These are phyloP conservation scores for Automeris io DNA, from an alignment of 2,888 invertebrate genomes.

Conservation along the genomic window DNA sequence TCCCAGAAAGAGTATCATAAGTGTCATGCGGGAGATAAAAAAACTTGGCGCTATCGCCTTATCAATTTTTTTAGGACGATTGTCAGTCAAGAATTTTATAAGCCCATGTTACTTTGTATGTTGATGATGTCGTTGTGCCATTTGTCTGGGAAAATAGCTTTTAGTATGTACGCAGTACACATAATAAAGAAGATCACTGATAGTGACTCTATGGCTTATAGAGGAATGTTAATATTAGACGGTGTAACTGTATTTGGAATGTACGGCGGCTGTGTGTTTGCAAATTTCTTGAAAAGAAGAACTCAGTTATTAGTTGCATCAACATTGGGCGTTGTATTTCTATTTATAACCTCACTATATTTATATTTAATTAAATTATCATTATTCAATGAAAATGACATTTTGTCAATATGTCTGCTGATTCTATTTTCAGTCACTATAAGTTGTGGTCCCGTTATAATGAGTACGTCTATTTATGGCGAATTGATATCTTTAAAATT, in stretches of 20 bases:
- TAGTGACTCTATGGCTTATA: slow-evolving; percentile 15
- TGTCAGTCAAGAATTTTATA: slow-evolving; percentile 15
- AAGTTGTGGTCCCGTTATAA: slow-evolving; percentile 21
- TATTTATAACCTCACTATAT: slow-evolving; percentile 17
- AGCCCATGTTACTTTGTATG: slow-evolving; percentile 16
- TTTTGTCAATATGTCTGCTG: slow-evolving; percentile 20
- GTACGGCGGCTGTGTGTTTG: slow-evolving; percentile 21
- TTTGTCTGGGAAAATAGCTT: slow-evolving; percentile 20
- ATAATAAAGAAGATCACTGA: slow-evolving; percentile 22
- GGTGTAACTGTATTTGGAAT: slow-evolving; percentile 18
- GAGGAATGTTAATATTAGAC: slow-evolving; percentile 18
- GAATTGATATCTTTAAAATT: slow-evolving; percentile 20
- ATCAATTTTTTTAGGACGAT: slow-evolving; percentile 11
- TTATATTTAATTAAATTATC: slow-evolving; percentile 15
- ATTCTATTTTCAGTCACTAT: slow-evolving; percentile 18
- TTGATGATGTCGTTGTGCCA: slow-evolving; percentile 15
- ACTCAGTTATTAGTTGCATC: slow-evolving; percentile 16
- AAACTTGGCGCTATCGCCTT: slow-evolving; percentile 10
- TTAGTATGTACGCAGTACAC: slow-evolving; percentile 21
- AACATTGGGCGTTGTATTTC: slow-evolving; percentile 12
- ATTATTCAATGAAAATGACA: slow-evolving; percentile 15
- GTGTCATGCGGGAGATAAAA: slow-evolving; percentile 14
- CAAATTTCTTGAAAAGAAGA: slow-evolving; percentile 14
- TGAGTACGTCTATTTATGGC: slow-evolving; percentile 18
- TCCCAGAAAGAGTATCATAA: slow-evolving; percentile 22